phyloP scores from a whole-genome alignment of 2,797 vertebrate species.

The Mormyrops boulengeri region DNA sequence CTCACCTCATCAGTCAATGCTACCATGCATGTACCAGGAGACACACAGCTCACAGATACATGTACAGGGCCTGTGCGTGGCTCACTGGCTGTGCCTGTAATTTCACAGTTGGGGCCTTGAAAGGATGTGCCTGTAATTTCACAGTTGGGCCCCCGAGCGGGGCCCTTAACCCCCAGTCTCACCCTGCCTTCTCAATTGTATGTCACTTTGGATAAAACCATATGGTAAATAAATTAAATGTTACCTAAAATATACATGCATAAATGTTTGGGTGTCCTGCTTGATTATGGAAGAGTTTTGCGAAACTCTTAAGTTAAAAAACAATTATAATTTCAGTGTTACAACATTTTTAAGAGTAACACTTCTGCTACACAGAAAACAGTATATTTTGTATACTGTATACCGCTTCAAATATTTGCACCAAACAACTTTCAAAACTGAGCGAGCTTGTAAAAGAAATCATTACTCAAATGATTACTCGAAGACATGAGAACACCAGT shows the following conservation, averaged over 20 bases:
- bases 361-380: background rate
- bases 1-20: background rate
- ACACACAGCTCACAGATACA: background rate
- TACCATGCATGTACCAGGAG: background rate
- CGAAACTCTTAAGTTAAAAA: background rate
- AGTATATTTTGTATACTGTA: background rate
- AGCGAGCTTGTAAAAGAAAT: background rate
- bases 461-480: background rate
- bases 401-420: background rate
- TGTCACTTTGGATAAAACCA: background rate
- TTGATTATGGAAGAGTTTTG: background rate
- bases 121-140: background rate
- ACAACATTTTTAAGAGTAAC: background rate
- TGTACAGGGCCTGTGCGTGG: background rate
- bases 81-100: background rate
- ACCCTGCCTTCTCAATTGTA: background rate
- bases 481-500: background rate
- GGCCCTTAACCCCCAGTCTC: background rate
- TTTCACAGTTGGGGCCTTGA: background rate
- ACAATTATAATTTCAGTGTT: background rate
- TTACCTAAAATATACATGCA: background rate
- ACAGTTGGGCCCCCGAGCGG: background rate
- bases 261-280: background rate
- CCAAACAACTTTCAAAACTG: background rate
- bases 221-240: background rate